Conservation (phyloP, 2,888 invertebrate genomes). For the Chromoteleia sp. region DNA sequence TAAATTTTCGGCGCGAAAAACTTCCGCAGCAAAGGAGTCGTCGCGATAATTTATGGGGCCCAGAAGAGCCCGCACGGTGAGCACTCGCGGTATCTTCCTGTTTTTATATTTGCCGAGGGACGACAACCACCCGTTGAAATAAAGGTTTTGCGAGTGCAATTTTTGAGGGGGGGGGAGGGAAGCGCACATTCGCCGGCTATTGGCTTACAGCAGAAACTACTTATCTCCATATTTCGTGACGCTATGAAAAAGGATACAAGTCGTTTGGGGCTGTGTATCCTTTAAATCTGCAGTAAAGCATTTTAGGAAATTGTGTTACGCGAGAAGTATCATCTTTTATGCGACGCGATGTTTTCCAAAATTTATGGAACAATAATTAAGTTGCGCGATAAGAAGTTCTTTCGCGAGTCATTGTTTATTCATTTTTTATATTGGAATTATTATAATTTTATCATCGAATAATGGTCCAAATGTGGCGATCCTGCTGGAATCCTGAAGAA, state of each 20-base stretch:
- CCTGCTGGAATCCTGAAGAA: no score
- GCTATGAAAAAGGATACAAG: constrained; percentile 58
- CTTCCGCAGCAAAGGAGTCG: constrained; percentile 62
- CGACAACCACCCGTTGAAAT: constrained; percentile 56
- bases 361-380: constrained; percentile 23
- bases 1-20: constrained; percentile 71
- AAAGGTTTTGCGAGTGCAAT: constrained; percentile 51
- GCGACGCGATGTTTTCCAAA: constrained; percentile 23
- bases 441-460: no score
- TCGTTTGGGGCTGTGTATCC: constrained; percentile 45
- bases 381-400: no score
- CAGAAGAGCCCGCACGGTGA: constrained; percentile 49
- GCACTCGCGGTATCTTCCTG: constrained; percentile 54
- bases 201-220: constrained; percentile 65
- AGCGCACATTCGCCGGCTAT: constrained; percentile 36
- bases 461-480: no score
- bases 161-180: constrained; percentile 24
- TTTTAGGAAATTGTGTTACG: constrained; percentile 51
- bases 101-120: constrained; percentile 60
- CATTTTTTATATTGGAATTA: no score
- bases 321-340: constrained; percentile 41
- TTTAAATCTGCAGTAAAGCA: constrained; percentile 59
- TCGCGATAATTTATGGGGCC: constrained; percentile 66
- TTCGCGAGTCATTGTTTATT: no score
- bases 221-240: constrained; percentile 62